These are phyloP conservation scores for Lypha dubia DNA, from an alignment of 2,888 invertebrate species.

Conservation along the genomic window DNA sequence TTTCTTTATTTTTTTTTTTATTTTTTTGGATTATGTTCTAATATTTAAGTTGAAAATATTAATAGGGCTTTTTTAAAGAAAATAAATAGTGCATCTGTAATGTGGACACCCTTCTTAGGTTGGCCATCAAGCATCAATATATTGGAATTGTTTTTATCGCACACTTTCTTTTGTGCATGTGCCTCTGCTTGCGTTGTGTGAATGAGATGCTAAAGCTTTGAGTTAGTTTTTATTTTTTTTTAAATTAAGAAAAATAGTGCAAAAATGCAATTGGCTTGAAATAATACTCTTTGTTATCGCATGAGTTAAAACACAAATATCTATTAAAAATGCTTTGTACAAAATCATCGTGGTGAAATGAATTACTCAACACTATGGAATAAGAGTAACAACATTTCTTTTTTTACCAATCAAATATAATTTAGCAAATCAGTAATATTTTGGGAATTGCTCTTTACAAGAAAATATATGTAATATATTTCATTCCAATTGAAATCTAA, in stretches of 20 bases:
- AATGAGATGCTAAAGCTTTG: neutral
- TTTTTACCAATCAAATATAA: too few relatives aligned
- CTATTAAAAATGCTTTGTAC: neutral
- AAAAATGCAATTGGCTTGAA: constrained; percentile 64
- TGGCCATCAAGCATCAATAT: constrained; percentile 43
- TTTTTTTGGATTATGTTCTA: constrained; percentile 57
- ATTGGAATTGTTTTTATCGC: constrained; percentile 63
- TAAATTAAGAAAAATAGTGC: constrained; percentile 60
- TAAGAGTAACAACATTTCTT: too few relatives aligned
- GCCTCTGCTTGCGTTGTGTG: neutral
- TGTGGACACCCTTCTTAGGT: constrained; percentile 45
- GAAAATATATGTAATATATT: too few relatives aligned
- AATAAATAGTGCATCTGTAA: constrained; percentile 12
- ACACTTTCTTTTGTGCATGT: constrained; percentile 46
- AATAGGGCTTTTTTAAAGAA: constrained; percentile 24
- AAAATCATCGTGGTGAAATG: too few relatives aligned
- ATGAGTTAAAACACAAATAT: neutral
- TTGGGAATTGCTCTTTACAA: too few relatives aligned
- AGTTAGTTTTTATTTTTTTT: neutral
- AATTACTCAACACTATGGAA: too few relatives aligned
- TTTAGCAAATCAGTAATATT: too few relatives aligned
- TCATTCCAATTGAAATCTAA: too few relatives aligned
- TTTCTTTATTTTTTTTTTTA: too few relatives aligned
- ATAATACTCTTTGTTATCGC: constrained; percentile 53
- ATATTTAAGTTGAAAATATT: constrained; percentile 56